A percentile compares a stretch with the other conserved stretches of the same genome.
phyloP scores from a whole-genome alignment of 2,888 invertebrate species.

The Ellobium chinense region DNA sequence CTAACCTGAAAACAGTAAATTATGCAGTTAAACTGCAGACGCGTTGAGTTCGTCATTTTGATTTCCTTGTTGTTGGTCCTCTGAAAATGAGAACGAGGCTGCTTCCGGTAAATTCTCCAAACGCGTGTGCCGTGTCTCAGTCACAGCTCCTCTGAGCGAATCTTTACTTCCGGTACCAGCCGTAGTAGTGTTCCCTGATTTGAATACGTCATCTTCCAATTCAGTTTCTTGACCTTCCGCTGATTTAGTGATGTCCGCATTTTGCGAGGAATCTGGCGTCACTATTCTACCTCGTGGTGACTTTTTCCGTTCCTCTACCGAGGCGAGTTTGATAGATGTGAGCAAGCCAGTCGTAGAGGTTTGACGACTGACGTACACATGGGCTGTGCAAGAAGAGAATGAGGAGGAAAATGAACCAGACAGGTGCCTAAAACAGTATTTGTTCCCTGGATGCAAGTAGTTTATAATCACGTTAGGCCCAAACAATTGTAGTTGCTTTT shows the following conservation, averaged over 20 bases:
- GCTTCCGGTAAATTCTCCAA: conserved; percentile 10
- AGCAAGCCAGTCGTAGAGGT: conserved; percentile 13
- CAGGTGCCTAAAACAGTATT: no score
- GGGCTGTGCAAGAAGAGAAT: no score
- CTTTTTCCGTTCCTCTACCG: conserved; percentile 10
- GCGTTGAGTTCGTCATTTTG: neutral
- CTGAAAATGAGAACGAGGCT: neutral
- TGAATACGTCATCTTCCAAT: neutral
- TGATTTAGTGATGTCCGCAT: no score
- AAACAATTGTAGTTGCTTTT: no score
- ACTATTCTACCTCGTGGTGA: neutral
- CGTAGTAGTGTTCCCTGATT: neutral
- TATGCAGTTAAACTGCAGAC: neutral
- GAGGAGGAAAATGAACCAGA: no score
- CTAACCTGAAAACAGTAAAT: neutral
- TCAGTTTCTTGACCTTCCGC: neutral
- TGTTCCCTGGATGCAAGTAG: no score
- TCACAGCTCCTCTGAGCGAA: no score
- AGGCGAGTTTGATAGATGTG: neutral
- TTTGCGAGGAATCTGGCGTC: neutral
- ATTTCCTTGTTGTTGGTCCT: neutral
- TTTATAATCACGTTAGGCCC: no score
- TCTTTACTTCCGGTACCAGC: neutral
- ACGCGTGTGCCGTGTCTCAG: neutral
- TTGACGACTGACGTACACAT: neutral